Evolutionary conservation across 1,140 invertebrate genomes (phyloP), one percentile per base, ranked within the genome.

Genomic region (Drosophila chauvacae): DNA sequence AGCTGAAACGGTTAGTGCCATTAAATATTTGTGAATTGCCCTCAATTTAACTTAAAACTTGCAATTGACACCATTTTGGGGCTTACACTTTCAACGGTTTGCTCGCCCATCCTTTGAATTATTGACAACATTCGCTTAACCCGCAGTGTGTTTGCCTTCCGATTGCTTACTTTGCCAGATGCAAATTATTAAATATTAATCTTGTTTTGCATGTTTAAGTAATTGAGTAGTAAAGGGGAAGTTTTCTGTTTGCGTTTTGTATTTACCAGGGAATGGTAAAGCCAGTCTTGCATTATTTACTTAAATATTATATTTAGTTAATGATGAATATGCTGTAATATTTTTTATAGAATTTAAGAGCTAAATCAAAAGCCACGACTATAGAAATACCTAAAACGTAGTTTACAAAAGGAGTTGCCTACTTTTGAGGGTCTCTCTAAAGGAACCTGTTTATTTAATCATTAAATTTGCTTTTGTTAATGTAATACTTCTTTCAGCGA

Each of bases 21-120:
- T 82, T 60, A 73, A 68, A 41, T 77, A 63, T 77, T 66, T 59
- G 33, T 30, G 37, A 63, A 9, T n/a, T 64, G 75, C 7, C 42
- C 74, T 3, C 23, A 18, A 53, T 74, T 37, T 14, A 18, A 47
- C 5, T 35, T 30, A 13, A 39, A 66, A 48, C 44, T 39, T 37
- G 14, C 35, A 33, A 41, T 60, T 59, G 50, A 13, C 41, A 59
- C 44, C 65, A 28, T 51, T 73, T 33, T 39, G 23, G 14, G 23
- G 14, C 48, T 33, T 51, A 10, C 35, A 55, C 51, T 41, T 55
- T 30, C 35, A 14, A 20, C 35, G 50, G 58, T 79, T 44, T 60
- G 28, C 41, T 28, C n/a, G 9, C 9, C 9, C 23, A 14, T 23
- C 33, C 37, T 16, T 33, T 81, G 71, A 60, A 80, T 81, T 80